Conservation (phyloP, 2,888 invertebrate genomes). For the Parnassius orleans region DNA sequence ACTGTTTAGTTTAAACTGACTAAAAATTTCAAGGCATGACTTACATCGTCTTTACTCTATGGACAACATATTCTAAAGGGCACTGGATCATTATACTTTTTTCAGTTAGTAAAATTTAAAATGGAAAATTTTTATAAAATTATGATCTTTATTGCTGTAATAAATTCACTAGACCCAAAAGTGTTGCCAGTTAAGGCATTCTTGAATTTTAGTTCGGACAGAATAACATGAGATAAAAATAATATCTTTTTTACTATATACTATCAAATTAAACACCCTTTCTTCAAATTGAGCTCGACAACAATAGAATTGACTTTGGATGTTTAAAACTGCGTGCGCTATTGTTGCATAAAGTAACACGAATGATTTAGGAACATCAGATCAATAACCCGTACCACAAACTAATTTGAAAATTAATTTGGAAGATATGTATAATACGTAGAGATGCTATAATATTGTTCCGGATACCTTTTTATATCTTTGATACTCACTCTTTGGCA, state of each 20-base stretch:
- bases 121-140: constrained; percentile 70
- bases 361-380: constrained; percentile 78
- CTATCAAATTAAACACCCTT: constrained; percentile 67
- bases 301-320: constrained; percentile 76
- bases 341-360: constrained; percentile 61
- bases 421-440: constrained; percentile 68
- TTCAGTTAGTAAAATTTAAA: constrained; percentile 67
- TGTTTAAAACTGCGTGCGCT: constrained; percentile 49
- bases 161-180: constrained; percentile 68
- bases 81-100: constrained; percentile 77
- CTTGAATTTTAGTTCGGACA: constrained; percentile 55
- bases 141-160: constrained; percentile 68
- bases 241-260: constrained; percentile 48
- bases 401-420: constrained; percentile 68
- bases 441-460: constrained; percentile 66
- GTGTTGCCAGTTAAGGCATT: constrained; percentile 62
- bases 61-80: constrained; percentile 78
- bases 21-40: constrained; percentile 78
- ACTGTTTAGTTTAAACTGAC: constrained; percentile 76
- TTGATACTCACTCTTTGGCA: constrained; percentile 80
- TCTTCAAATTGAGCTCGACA: constrained; percentile 73
- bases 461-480: constrained; percentile 64
- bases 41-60: constrained; percentile 73
- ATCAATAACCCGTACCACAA: constrained; percentile 77
- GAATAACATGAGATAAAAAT: constrained; percentile 67